Evolutionary conservation across 2,797 vertebrate genomes (phyloP), one percentile per base, ranked within the genome.

Genomic region (Acanthurus lineatus): DNA sequence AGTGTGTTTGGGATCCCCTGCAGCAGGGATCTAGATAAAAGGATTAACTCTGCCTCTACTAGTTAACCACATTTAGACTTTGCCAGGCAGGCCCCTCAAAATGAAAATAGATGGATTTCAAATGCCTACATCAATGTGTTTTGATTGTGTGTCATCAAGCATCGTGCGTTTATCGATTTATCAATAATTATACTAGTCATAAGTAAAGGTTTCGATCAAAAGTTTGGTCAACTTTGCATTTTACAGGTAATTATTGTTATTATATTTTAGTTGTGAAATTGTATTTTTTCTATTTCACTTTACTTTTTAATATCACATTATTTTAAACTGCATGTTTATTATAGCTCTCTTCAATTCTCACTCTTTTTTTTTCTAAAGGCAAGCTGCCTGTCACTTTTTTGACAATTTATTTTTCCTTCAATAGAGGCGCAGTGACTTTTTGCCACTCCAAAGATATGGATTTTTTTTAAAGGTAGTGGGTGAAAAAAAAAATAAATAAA

Each of bases 1-100:
- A 90, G 91, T 93, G 94, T 93, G 92, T 95, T 96, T 94, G 92
- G 94, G 94, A 95, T 95, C 93, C 94, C 95, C 95, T 95, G 94
- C 94, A 96, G 95, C 95, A 93, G 93, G 95, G 94, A 95, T 95
- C 94, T 94, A 89, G 92, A 95, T 96, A 95, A 96, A 95, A 92
- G 95, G 95, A 96, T 96, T 96, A 96, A 93, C 93, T 94, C 92
- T 94, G 94, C 95, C 95, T 95, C 92, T 81, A 95, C 95, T 95
- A 95, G 95, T 95, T 95, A 95, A 95, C 93, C 93, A 95, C 88
- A 86, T 93, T 95, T 91, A 93, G 84, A 95, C 88, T 94, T 93
- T 92, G 94, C 94, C 93, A 95, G 92, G 87, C 89, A 92, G 93
- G 90, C 28, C 90, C 92, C 89, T 90, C 74, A 90, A 94, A 94